These are phyloP conservation scores for Lathronympha strigana DNA, from an alignment of 2,888 invertebrate species.

Conservation along the genomic window DNA sequence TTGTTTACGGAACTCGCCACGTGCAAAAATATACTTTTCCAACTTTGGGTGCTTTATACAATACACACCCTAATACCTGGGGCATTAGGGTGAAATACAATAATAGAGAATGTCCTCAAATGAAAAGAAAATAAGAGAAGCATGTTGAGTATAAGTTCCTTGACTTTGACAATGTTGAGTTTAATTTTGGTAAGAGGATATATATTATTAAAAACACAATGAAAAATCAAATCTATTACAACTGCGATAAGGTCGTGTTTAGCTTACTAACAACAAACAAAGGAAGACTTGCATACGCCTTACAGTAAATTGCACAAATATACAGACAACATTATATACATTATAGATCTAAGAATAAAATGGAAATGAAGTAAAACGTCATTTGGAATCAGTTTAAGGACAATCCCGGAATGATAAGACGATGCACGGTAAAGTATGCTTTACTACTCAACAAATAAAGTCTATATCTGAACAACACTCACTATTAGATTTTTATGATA, in stretches of 20 bases:
- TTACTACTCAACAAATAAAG: not conserved
- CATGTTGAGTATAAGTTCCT: not conserved
- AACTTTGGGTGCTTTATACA: conserved; percentile 61
- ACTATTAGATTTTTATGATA: not conserved
- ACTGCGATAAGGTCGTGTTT: not conserved
- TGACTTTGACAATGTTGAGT: not conserved
- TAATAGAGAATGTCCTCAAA: conserved; percentile 59
- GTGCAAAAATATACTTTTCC: conserved; percentile 59
- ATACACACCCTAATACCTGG: conserved; percentile 13
- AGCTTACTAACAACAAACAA: conserved; percentile 42
- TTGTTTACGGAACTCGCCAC: conserved; percentile 54
- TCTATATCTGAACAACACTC: not conserved
- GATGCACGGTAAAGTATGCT: conserved; percentile 22
- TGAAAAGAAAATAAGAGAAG: conserved; percentile 42
- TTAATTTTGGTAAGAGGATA: not conserved
- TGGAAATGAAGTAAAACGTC: conserved; percentile 8
- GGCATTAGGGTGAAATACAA: conserved; percentile 17
- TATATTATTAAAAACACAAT: not conserved
- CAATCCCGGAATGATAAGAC: conserved; percentile 32
- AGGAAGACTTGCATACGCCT: conserved; percentile 50
- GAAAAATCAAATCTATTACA: conserved; percentile 1
- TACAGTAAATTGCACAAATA: conserved; percentile 61
- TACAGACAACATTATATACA: conserved; percentile 56
- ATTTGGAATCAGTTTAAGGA: conserved; percentile 38
- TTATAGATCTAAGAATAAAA: conserved; percentile 25